Conservation (phyloP, 92 coral and sea anemone genomes). For the Bergia puertoricense region DNA sequence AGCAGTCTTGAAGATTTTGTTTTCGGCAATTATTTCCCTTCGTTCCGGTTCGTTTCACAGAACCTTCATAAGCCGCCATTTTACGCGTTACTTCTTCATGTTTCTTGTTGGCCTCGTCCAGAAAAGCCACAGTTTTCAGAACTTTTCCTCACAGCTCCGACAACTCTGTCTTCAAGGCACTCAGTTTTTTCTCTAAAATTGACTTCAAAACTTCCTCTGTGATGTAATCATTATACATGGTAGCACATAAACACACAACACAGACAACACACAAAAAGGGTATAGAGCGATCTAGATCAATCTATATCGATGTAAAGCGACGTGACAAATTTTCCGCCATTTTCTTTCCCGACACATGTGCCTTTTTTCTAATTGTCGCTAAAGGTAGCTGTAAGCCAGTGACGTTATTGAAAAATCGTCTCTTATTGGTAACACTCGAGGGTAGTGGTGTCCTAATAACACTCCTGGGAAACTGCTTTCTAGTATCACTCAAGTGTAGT, state of each 20-base stretch:
- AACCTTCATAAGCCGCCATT: not conserved
- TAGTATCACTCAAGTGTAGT: no score
- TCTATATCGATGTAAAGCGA: not conserved
- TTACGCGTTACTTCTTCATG: not conserved
- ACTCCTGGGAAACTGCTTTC: no score
- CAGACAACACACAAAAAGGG: not conserved
- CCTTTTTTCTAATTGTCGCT: not conserved
- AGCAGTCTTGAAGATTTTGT: not conserved
- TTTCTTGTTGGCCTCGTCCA: not conserved
- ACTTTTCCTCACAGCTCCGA: no score
- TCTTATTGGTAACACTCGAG: no score
- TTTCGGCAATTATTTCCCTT: not conserved
- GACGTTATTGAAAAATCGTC: no score
- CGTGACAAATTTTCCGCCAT: not conserved
- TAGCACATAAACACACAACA: not conserved
- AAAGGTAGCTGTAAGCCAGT: no score
- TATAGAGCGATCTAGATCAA: not conserved
- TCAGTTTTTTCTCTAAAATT: no score
- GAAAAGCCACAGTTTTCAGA: not conserved
- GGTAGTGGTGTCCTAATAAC: no score
- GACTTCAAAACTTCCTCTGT: no score
- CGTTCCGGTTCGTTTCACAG: not conserved
- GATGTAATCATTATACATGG: not conserved
- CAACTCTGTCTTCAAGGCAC: no score
- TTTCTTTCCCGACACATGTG: not conserved